phyloP scores from a whole-genome alignment of 2,888 invertebrate species.

The Zhengitettix transpicula region DNA sequence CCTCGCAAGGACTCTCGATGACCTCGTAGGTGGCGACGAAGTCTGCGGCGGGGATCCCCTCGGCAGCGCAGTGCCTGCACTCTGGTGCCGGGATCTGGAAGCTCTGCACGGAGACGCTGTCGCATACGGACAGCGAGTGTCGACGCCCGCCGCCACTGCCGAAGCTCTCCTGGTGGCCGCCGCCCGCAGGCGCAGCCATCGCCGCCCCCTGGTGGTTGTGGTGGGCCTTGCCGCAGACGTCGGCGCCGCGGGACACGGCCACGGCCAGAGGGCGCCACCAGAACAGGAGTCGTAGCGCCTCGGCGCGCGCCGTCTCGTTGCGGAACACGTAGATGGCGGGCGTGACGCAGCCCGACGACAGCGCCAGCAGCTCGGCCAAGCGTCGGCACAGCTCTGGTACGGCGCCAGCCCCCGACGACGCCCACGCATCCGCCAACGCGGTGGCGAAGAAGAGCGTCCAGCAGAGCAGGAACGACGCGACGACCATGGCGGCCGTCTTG shows the following conservation, averaged over 20 bases:
- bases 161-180: slow-evolving; percentile 7
- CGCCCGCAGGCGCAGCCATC: slow-evolving; percentile 5
- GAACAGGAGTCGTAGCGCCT: slow-evolving; percentile 20
- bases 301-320: slow-evolving; percentile 24
- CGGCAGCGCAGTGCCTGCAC: slow-evolving; percentile 16
- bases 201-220: slow-evolving; percentile 2
- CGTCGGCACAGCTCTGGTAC: slow-evolving; percentile 14
- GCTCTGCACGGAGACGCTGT: slow-evolving; percentile 20
- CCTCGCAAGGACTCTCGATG: slow-evolving; percentile 10
- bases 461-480: slow-evolving; percentile 30
- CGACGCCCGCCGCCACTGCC: slow-evolving; percentile 12
- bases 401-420: slow-evolving; percentile 16
- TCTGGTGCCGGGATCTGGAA: slow-evolving; percentile 17
- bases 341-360: slow-evolving; percentile 29
- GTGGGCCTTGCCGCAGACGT: slow-evolving; percentile 5
- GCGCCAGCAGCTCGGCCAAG: slow-evolving; percentile 21
- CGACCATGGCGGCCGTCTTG: slow-evolving; percentile 31
- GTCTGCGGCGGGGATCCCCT: slow-evolving; percentile 14
- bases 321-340: slow-evolving; percentile 35
- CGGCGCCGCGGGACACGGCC: not conserved
- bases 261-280: slow-evolving; percentile 16
- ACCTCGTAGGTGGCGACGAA: slow-evolving; percentile 18
- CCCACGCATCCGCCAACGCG: slow-evolving; percentile 18
- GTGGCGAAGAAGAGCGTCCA: slow-evolving; percentile 29
- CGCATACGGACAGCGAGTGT: slow-evolving; percentile 16